A percentile compares a stretch with the other conserved stretches of the same genome.
These are phyloP conservation scores for Meloidogyne floridensis DNA, from an alignment of 1,140 invertebrate species.

Conservation along the genomic window DNA sequence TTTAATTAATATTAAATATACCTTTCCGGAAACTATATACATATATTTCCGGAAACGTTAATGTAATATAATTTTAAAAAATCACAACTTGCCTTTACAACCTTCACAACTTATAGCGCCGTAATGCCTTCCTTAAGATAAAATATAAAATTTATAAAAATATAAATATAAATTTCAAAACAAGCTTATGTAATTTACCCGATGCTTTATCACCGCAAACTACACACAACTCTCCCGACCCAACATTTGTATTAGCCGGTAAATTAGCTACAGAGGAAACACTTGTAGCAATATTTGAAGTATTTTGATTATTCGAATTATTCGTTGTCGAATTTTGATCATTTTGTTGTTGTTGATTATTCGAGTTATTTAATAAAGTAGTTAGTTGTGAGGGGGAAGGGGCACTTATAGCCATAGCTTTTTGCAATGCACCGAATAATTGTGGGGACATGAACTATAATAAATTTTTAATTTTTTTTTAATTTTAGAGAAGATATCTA, in stretches of 20 bases:
- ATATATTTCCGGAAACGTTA: no score
- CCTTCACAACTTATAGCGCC: slow-evolving; percentile 72
- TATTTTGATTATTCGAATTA: neutral
- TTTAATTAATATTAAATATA: no score
- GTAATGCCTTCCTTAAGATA: slow-evolving; percentile 35
- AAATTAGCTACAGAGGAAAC: slow-evolving; percentile 8
- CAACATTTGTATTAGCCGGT: neutral
- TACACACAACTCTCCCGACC: slow-evolving; percentile 40
- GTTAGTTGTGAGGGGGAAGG: neutral
- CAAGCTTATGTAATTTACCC: slow-evolving; percentile 13
- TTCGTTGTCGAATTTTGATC: neutral
- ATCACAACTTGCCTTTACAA: slow-evolving; percentile 75
- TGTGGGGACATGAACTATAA: slow-evolving; percentile 17
- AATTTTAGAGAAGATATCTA: no score
- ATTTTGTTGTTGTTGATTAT: neutral
- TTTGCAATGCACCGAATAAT: slow-evolving; percentile 8
- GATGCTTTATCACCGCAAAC: slow-evolving; percentile 48
- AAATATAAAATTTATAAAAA: slow-evolving; percentile 16
- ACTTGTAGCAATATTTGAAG: neutral
- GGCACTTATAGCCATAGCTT: neutral
- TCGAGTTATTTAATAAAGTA: neutral
- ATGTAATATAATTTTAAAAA: neutral
- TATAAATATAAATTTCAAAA: neutral
- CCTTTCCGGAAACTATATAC: no score
- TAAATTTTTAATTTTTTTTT: neutral